Percentiles rank a stretch among this genome's conserved stretches.
Evolutionary conservation across 1,140 invertebrate species (phyloP).

Genomic region (Drosophila mayri): DNA sequence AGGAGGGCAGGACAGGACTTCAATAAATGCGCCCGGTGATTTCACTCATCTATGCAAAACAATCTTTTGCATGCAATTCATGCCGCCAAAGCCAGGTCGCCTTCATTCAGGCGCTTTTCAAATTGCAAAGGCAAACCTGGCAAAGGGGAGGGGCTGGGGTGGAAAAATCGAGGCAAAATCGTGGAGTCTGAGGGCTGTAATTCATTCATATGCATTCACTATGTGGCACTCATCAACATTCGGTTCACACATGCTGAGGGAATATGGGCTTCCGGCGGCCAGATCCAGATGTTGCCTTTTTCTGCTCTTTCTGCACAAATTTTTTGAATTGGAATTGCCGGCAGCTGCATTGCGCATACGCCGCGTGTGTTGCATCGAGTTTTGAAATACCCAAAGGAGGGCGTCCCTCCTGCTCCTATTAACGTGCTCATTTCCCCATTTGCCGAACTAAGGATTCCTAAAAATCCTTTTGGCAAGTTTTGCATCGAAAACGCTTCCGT

Average conservation of each 20-base stretch:
- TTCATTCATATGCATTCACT: constrained; percentile 56
- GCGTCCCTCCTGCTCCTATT: constrained; percentile 44
- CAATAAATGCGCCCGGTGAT: constrained; percentile 46
- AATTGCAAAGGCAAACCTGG: constrained; percentile 35
- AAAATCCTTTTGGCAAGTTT: constrained; percentile 18
- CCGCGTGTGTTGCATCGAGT: constrained; percentile 46
- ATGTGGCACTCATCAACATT: constrained; percentile 47
- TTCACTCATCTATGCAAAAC: constrained; percentile 53
- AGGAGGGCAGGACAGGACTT: background rate
- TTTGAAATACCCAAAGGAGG: constrained; percentile 26
- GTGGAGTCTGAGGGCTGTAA: constrained; percentile 14
- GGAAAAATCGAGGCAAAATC: constrained; percentile 1
- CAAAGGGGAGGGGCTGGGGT: background rate
- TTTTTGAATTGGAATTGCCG: constrained; percentile 8
- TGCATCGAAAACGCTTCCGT: constrained; percentile 37
- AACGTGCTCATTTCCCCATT: constrained; percentile 77
- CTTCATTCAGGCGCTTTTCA: constrained; percentile 39
- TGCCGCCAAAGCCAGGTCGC: constrained; percentile 39
- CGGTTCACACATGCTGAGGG: constrained; percentile 51
- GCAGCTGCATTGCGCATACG: constrained; percentile 67
- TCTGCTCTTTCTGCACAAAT: constrained; percentile 12
- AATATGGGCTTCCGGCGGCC: constrained; percentile 49
- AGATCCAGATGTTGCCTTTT: constrained; percentile 35
- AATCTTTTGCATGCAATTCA: constrained; percentile 45
- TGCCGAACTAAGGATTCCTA: constrained; percentile 41